Conservation (phyloP, 2,113 vertebrate species). For the Triplophysa tibetana region DNA sequence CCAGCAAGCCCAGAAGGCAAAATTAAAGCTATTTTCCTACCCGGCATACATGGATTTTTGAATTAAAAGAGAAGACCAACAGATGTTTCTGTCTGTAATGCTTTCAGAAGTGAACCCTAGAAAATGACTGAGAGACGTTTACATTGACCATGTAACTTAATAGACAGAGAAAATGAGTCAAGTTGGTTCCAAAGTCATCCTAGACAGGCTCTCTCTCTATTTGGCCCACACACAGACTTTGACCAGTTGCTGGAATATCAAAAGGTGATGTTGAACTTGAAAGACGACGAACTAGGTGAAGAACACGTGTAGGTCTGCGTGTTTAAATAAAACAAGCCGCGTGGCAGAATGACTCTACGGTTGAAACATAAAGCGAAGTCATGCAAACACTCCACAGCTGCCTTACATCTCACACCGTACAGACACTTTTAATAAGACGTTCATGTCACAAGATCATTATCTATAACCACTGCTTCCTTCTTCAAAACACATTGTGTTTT, state of each 20-base stretch:
- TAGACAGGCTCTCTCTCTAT: background rate
- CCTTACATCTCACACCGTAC: constrained; percentile 37
- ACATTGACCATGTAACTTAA: no score
- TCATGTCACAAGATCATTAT: constrained; percentile 68
- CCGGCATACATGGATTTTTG: background rate
- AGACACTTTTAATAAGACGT: constrained; percentile 48
- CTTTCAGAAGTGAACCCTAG: background rate
- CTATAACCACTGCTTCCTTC: constrained; percentile 35
- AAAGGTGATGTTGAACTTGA: constrained; percentile 5
- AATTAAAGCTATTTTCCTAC: background rate
- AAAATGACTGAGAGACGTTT: background rate
- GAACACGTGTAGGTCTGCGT: constrained; percentile 36
- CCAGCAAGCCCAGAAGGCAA: background rate
- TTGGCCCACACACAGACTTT: constrained; percentile 1
- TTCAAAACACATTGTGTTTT: constrained; percentile 49
- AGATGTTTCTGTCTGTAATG: background rate
- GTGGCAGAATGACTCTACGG: constrained; percentile 19
- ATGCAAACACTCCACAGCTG: constrained; percentile 48
- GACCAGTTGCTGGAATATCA: constrained; percentile 15
- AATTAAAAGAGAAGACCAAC: constrained; percentile 11
- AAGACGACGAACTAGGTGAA: constrained; percentile 6
- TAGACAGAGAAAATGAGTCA: no score
- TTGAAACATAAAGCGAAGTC: constrained; percentile 9
- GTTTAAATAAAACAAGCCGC: constrained; percentile 15
- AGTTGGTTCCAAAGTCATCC: no score